phyloP scores from a whole-genome alignment of 2,113 vertebrate genomes.

The Scartelaos histophorus region DNA sequence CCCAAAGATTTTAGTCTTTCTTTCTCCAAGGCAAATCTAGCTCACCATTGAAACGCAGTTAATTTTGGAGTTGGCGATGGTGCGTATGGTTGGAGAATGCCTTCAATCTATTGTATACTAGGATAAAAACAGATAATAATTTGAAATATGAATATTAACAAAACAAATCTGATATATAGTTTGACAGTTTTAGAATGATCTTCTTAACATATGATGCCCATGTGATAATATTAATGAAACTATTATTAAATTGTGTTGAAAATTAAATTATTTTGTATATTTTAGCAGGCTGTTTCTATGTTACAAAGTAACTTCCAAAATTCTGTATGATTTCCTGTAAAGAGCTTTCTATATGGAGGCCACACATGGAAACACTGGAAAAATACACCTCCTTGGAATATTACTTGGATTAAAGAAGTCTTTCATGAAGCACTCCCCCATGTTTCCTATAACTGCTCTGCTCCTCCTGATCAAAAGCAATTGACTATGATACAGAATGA shows the following conservation, averaged over 20 bases:
- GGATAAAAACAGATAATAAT: no score
- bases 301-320: constrained; percentile 13
- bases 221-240: no score
- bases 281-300: not conserved
- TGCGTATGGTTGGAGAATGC: not conserved
- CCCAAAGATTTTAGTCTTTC: no score
- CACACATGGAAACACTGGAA: constrained; percentile 42
- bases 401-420: constrained; percentile 33
- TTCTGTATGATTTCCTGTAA: constrained; percentile 37
- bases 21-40: not conserved
- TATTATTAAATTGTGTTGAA: no score
- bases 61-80: not conserved
- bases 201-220: no score
- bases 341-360: constrained; percentile 38
- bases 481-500: not conserved
- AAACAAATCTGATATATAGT: not conserved
- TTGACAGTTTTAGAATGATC: no score
- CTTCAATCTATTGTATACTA: no score
- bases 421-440: constrained; percentile 25
- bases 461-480: not conserved
- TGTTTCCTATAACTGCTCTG: not conserved
- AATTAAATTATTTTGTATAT: no score
- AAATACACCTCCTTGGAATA: constrained; percentile 27
- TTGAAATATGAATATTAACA: not conserved
- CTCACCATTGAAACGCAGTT: no score